Evolutionary conservation across 2,797 vertebrate genomes (phyloP).

Genomic region (Synaphobranchus kaupii): DNA sequence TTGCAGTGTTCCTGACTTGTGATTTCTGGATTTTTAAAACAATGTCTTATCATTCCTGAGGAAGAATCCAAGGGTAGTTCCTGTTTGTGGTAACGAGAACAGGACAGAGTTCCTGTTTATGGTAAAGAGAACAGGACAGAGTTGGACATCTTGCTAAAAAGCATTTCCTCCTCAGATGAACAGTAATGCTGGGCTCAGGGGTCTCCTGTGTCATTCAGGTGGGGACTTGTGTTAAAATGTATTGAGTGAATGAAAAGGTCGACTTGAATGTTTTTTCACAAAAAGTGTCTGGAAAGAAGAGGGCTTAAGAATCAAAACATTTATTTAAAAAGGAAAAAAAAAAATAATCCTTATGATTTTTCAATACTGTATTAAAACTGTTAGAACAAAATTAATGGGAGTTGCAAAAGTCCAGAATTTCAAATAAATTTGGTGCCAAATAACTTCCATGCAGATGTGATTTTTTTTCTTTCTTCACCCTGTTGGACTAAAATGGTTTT

Average conservation of each 20-base stretch:
- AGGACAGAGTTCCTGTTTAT: neutral
- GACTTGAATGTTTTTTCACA: conserved; percentile 39
- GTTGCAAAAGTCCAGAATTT: conserved; percentile 54
- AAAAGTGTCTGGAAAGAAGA: conserved; percentile 31
- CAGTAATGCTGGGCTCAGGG: neutral
- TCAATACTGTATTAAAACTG: conserved; percentile 43
- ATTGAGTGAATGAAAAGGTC: conserved; percentile 37
- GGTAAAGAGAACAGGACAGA: neutral
- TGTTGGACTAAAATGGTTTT: neutral
- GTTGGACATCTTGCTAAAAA: neutral
- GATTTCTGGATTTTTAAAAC: conserved; percentile 7
- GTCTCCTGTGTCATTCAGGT: neutral
- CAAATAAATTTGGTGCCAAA: conserved; percentile 69
- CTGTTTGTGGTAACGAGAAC: neutral
- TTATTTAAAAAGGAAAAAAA: conserved; percentile 24
- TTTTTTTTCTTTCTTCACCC: neutral
- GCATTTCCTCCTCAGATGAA: neutral
- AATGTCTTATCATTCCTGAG: conserved; percentile 35
- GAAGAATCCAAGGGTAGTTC: neutral
- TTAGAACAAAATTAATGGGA: conserved; percentile 43
- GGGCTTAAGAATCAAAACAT: conserved; percentile 26
- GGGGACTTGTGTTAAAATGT: conserved; percentile 25
- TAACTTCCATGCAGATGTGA: conserved; percentile 26
- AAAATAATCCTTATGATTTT: conserved; percentile 34
- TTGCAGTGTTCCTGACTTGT: conserved; percentile 33